These are phyloP conservation scores for Agrotis puta DNA, from an alignment of 2,888 invertebrate species.

Conservation along the genomic window DNA sequence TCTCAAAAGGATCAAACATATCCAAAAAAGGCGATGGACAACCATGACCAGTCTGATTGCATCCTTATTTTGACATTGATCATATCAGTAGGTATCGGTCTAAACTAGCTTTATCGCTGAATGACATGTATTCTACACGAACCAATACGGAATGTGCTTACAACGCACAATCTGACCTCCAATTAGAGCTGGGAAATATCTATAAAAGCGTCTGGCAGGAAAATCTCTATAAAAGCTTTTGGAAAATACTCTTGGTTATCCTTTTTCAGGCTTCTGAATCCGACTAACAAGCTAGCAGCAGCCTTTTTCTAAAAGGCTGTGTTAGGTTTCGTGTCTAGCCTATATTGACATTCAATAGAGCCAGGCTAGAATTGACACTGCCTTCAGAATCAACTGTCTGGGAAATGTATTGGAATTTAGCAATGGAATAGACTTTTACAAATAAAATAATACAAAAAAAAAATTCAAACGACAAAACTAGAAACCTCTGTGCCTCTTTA, in stretches of 20 bases:
- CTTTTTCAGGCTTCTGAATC: not conserved
- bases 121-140: not conserved
- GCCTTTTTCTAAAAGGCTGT: slow-evolving; percentile 2
- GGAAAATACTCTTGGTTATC: slow-evolving; percentile 1
- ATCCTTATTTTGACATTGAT: not conserved
- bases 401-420: not conserved
- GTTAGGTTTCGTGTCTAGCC: not conserved
- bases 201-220: not conserved
- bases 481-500: not conserved
- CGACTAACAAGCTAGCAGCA: not conserved
- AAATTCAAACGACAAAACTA: not conserved
- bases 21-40: no score
- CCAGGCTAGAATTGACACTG: not conserved
- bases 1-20: no score
- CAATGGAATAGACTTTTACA: no score
- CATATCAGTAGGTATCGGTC: not conserved
- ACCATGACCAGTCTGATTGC: not conserved
- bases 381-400: not conserved
- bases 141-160: not conserved
- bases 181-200: slow-evolving; percentile 6
- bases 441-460: not conserved
- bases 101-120: not conserved
- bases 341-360: not conserved
- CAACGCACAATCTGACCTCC: slow-evolving; percentile 2
- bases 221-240: not conserved